Percentiles rank a stretch among this genome's conserved stretches.
Conservation (phyloP, 2,113 vertebrate genomes). For the Lophotis ruficrista region DNA sequence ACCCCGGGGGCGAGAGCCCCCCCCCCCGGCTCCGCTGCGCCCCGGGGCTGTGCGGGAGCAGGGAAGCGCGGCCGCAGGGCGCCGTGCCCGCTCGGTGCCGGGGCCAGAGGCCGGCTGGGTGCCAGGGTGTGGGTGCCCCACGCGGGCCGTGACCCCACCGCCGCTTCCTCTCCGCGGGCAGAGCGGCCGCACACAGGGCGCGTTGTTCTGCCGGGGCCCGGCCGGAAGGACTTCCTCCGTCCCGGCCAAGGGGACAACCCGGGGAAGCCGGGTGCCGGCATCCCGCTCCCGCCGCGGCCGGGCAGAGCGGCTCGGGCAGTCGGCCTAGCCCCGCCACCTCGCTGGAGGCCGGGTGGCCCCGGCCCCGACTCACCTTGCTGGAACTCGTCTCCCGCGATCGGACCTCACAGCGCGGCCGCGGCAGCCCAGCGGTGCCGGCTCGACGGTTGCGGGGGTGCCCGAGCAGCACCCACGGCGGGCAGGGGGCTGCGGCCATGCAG, state of each 20-base stretch:
- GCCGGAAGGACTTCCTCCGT: constrained; percentile 18
- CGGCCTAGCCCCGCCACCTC: neutral
- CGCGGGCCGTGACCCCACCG: neutral
- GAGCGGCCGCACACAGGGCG: neutral
- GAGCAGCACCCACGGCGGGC: neutral
- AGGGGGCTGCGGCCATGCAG: constrained; percentile 40
- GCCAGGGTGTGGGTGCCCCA: neutral
- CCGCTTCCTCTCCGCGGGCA: constrained; percentile 57
- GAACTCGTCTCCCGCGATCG: neutral
- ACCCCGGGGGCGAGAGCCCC: neutral
- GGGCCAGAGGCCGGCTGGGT: neutral
- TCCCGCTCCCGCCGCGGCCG: neutral
- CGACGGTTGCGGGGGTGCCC: neutral
- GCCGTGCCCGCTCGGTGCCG: neutral
- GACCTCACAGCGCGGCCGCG: constrained; percentile 5
- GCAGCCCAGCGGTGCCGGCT: neutral
- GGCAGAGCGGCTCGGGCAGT: neutral
- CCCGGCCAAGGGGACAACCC: neutral
- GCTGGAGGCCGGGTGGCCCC: neutral
- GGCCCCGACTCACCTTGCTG: constrained; percentile 38
- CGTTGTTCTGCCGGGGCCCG: neutral
- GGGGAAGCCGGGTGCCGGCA: neutral
- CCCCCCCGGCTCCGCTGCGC: rapidly evolving
- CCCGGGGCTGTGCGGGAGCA: neutral
- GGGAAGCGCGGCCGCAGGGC: neutral